phyloP scores from a whole-genome alignment of 1,140 invertebrate species.

The Conus betulinus region DNA sequence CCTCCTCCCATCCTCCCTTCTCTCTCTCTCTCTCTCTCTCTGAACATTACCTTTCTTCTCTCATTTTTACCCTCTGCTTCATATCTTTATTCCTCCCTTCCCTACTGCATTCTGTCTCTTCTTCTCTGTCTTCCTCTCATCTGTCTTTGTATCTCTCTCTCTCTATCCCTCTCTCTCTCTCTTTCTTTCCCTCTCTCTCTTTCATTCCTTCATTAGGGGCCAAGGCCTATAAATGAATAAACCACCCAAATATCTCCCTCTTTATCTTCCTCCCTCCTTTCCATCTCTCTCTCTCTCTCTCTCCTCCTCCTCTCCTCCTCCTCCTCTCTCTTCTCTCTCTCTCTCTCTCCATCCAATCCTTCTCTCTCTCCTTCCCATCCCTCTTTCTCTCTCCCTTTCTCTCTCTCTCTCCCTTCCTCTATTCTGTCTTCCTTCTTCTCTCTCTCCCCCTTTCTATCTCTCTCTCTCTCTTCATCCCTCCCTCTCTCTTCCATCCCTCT shows the following conservation, averaged over 20 bases:
- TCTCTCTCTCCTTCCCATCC: not conserved
- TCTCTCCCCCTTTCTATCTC: not conserved
- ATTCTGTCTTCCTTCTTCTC: not conserved
- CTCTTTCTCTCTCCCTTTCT: not conserved
- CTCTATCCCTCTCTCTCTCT: too few relatives aligned
- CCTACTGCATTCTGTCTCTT: too few relatives aligned
- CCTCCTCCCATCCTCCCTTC: not conserved
- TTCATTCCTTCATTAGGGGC: too few relatives aligned
- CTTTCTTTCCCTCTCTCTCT: not conserved
- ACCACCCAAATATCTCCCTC: too few relatives aligned
- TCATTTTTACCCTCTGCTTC: not conserved
- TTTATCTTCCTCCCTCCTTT: too few relatives aligned
- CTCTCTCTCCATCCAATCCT: not conserved
- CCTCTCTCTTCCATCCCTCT: not conserved
- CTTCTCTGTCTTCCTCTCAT: too few relatives aligned
- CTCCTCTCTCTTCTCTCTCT: not conserved
- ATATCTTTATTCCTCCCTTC: not conserved
- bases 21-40: too few relatives aligned
- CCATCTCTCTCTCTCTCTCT: too few relatives aligned
- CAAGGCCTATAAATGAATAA: too few relatives aligned
- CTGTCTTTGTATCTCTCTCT: too few relatives aligned
- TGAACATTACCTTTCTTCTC: not conserved
- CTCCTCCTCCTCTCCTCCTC: not conserved
- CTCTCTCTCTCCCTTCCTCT: not conserved
- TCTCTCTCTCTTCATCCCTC: not conserved